Evolutionary conservation across 2,113 vertebrate species (phyloP), one percentile per base, ranked within the genome.

Genomic region (Antennarius striatus): DNA sequence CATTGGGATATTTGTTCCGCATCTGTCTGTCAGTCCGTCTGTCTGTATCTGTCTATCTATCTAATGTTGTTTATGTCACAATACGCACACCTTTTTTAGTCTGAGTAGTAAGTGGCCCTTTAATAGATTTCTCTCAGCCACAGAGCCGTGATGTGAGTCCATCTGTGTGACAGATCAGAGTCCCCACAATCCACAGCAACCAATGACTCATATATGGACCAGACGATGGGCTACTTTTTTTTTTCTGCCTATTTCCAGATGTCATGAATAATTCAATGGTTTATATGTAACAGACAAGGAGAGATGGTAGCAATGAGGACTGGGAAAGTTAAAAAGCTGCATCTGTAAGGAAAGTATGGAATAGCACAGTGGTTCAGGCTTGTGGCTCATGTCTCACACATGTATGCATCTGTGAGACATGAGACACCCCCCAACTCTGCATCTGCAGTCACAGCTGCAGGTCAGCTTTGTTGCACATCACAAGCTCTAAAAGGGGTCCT

Each of bases 141-240:
- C 55, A 13, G 43, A 76, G 16, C 56, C 14, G 46, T 29, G 40
- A 45, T 45, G 43, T 32, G 49, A 68, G 59, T 32, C 10, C 2
- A 48, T 73, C 50, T 55, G 30, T 51, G 5, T 6, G 2, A 2
- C 22, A 42, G 6, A 29, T 8, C 9, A 45, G 43, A 45, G 43
- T 45, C 7, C 13, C n/a, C 6, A 10, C 42, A 43, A 42, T 56
- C 15, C 11, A 9, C n/a, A 9, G 30, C 45, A 47, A 73, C 10
- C 10, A 17, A 63, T 74, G 70, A 84, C 32, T 75, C 73, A 75
- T 29, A 56, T 7, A 29, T n/a, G 42, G 10, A 46, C 9, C 32
- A 48, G 63, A 28, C 62, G 22, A 69, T 39, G 0, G 22, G 53
- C 22, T 51, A 29, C 54, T 16, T 53, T 45, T 64, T 72, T 16